Evolutionary conservation across 2,888 invertebrate species (phyloP), one percentile per base, ranked within the genome.

Genomic region (Diaperis boleti): DNA sequence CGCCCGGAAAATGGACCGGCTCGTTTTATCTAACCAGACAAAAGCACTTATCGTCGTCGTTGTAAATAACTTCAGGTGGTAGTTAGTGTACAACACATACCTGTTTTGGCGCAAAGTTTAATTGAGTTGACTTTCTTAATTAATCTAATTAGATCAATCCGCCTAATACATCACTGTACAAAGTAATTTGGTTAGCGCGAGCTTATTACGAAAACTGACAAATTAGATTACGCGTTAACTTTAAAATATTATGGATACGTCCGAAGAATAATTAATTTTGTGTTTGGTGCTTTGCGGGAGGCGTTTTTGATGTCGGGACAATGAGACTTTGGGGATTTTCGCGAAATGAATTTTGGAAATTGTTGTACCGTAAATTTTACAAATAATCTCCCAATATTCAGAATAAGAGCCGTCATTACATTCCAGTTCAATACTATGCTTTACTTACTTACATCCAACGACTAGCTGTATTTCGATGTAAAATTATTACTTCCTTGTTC

Each of bases 101-200:
- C 57, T 45, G 22, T 57, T 45, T 57, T 35, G 17, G 44, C 45
- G 33, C 57, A 44, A 57, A 57, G 42, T 63, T 59, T 57, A 57
- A 55, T 62, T 56, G 49, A 47, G 49, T 47, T 55, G 39, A 62
- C 56, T 45, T 55, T 49, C 42, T 37, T 56, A 62, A 55, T 55
- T 62, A 55, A 62, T 47, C 20, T 33, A 61, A 45, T 61, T 35
- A 45, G 29, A 61, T 61, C 54, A 45, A 37, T 35, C 37, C 47
- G 22, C 29, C 37, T 55, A 57, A 47, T 57, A 26, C 26, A 33
- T 37, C 47, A 57, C 14, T 22, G 15, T 41, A 37, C n/a, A 54
- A 54, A 14, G 26, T 17, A 52, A 37, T 52, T 52, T 39, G 8
- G 26, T 54, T 41, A 41, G 22, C 41, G 15, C 22, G 39, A 41